phyloP scores from a whole-genome alignment of 2,113 vertebrate genomes.

The Xerus inauris region DNA sequence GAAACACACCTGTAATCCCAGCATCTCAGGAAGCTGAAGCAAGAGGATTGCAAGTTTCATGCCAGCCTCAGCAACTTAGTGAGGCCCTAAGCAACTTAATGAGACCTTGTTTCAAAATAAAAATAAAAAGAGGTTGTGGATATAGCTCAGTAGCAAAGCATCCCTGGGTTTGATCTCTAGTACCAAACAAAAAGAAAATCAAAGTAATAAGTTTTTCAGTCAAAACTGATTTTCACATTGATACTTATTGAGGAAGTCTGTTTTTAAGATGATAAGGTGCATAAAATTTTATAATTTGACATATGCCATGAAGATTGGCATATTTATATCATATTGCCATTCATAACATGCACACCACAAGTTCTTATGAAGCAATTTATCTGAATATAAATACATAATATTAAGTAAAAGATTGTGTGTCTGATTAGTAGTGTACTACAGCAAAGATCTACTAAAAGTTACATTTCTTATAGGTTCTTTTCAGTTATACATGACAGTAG shows the following conservation, averaged over 20 bases:
- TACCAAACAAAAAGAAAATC: not conserved
- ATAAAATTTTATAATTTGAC: not conserved
- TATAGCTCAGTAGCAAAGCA: no score
- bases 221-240: not conserved
- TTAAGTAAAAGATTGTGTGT: not conserved
- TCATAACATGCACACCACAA: not conserved
- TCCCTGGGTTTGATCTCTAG: no score
- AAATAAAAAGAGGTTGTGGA: no score
- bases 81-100: no score
- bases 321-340: not conserved
- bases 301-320: not conserved
- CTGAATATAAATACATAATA: not conserved
- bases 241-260: not conserved
- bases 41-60: no score
- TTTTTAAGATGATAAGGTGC: not conserved
- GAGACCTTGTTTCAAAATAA: no score
- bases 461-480: not conserved
- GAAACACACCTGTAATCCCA: no score
- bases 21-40: no score
- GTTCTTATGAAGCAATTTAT: not conserved
- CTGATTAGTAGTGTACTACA: not conserved
- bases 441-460: not conserved
- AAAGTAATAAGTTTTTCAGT: not conserved
- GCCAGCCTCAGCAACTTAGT: no score
- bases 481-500: no score